phyloP scores from a whole-genome alignment of 1,140 invertebrate genomes.

The Trachymyrmex septentrionalis region DNA sequence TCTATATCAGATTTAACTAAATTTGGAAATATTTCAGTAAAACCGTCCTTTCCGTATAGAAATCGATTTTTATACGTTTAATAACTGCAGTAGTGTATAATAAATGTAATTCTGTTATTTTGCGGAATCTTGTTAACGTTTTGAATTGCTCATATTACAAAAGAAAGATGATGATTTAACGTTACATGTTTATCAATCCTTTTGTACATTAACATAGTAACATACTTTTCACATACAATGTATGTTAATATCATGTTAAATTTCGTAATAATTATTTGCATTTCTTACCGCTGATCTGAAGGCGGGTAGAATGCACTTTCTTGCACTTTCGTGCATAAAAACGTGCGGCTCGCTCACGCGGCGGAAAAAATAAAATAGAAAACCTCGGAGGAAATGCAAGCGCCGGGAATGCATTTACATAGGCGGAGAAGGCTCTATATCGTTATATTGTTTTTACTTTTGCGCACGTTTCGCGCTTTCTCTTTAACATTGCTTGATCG shows the following conservation, averaged over 20 bases:
- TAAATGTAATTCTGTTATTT: background rate
- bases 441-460: constrained; percentile 64
- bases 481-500: constrained; percentile 16
- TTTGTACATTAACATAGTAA: background rate
- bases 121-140: background rate
- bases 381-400: constrained; percentile 58
- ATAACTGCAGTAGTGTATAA: no score
- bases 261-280: constrained; percentile 35
- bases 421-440: constrained; percentile 44
- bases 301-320: constrained; percentile 5
- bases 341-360: background rate
- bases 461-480: constrained; percentile 66
- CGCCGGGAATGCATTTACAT: constrained; percentile 52
- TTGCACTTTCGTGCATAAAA: constrained; percentile 24
- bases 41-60: no score
- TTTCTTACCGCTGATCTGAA: background rate
- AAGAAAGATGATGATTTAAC: background rate
- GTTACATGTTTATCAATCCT: background rate
- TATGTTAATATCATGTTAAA: constrained; percentile 2
- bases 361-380: constrained; percentile 39
- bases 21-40: no score
- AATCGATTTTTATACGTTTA: background rate
- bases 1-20: no score
- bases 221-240: background rate
- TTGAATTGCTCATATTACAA: background rate